These are phyloP conservation scores for Spea bombifrons DNA, from an alignment of 2,113 vertebrate genomes.

Conservation along the genomic window DNA sequence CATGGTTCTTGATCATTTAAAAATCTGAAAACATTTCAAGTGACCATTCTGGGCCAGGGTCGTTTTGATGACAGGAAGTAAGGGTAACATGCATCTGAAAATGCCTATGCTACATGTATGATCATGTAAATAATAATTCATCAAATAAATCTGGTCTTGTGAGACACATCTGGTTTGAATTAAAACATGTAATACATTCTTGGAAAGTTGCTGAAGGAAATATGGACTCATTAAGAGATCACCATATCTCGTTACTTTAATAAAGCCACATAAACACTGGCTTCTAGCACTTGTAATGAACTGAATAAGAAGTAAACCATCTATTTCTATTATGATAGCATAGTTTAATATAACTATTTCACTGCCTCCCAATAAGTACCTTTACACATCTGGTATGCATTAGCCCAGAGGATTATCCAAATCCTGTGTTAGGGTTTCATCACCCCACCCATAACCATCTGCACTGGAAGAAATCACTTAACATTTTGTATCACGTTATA, in stretches of 20 bases:
- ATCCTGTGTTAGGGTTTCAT: constrained; percentile 57
- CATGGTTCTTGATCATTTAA: constrained; percentile 6
- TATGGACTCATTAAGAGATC: constrained; percentile 53
- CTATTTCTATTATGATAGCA: constrained; percentile 47
- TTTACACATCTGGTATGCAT: constrained; percentile 59
- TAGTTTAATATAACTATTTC: constrained; percentile 41
- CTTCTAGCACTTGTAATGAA: constrained; percentile 47
- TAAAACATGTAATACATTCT: constrained; percentile 56
- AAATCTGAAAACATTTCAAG: constrained; percentile 24
- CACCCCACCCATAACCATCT: constrained; percentile 51
- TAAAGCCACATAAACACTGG: constrained; percentile 51
- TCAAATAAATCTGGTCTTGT: constrained; percentile 57
- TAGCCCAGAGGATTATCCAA: constrained; percentile 55
- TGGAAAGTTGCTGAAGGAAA: constrained; percentile 56
- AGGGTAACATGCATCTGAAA: constrained; percentile 51
- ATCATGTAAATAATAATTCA: constrained; percentile 61
- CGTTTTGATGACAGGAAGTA: constrained; percentile 16
- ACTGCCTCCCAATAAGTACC: constrained; percentile 51
- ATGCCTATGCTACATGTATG: constrained; percentile 52
- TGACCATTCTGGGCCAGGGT: not conserved
- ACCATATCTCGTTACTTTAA: constrained; percentile 51
- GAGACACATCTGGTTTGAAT: constrained; percentile 56
- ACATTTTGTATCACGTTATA: constrained; percentile 32
- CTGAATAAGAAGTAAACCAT: constrained; percentile 50
- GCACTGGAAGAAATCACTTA: constrained; percentile 47